phyloP scores from a whole-genome alignment of 2,888 invertebrate genomes.

The Pterobdella sp. region DNA sequence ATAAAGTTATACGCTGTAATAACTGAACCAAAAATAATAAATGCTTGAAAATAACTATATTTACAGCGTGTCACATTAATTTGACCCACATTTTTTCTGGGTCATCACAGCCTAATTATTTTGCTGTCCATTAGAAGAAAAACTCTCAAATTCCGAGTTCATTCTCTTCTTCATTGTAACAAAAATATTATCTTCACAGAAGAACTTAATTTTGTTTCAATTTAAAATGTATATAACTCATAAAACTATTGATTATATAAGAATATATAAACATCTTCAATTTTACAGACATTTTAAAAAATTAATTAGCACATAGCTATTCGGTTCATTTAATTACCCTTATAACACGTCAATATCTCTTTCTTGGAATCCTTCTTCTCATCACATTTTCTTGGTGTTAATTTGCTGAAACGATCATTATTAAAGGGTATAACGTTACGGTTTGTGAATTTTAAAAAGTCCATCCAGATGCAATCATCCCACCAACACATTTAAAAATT shows the following conservation, averaged over 20 bases:
- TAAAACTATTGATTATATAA: too few relatives aligned
- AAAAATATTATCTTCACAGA: too few relatives aligned
- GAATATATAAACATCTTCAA: too few relatives aligned
- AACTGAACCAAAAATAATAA: conserved; percentile 8
- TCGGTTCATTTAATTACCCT: neutral
- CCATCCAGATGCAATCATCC: too few relatives aligned
- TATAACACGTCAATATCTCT: too few relatives aligned
- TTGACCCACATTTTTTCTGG: conserved; percentile 14
- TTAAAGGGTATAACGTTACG: neutral
- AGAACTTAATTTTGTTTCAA: too few relatives aligned
- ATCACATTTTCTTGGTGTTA: neutral
- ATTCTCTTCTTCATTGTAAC: too few relatives aligned
- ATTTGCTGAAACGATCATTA: conserved; percentile 10
- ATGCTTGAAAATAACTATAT: conserved; percentile 2
- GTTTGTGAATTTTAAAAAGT: neutral
- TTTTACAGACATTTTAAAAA: too few relatives aligned
- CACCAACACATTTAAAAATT: too few relatives aligned
- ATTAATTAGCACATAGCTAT: too few relatives aligned
- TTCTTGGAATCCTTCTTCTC: neutral
- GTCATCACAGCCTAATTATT: conserved; percentile 16
- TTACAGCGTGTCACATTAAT: conserved; percentile 7
- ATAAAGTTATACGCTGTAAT: neutral
- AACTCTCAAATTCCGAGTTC: too few relatives aligned
- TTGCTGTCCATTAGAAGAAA: conserved; percentile 2
- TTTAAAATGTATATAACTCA: too few relatives aligned